Evolutionary conservation across 2,888 invertebrate species (phyloP).

Genomic region (Drosophila crucigera): DNA sequence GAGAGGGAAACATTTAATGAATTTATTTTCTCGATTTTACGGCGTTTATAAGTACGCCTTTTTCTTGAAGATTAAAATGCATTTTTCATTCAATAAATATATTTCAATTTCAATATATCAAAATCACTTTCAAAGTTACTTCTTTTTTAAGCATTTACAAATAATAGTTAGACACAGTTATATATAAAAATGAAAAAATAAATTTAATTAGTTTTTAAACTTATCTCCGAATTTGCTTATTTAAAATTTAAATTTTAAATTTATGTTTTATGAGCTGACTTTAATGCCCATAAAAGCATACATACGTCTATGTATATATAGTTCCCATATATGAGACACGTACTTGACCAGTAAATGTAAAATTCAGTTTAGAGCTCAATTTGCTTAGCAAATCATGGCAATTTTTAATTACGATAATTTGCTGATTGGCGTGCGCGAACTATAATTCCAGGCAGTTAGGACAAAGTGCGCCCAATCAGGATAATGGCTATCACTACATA

Average conservation of each 20-base stretch:
- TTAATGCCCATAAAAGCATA: neutral
- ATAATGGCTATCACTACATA: neutral
- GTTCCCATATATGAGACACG: neutral
- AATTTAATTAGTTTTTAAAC: neutral
- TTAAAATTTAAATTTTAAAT: neutral
- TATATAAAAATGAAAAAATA: neutral
- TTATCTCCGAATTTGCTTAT: neutral
- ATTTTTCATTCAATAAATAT: neutral
- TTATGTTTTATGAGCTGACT: neutral
- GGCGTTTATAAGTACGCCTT: neutral
- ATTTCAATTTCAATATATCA: neutral
- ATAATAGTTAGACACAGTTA: neutral
- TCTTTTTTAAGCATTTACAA: neutral
- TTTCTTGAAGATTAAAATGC: neutral
- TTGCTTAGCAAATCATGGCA: neutral
- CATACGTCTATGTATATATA: neutral
- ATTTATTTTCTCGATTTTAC: neutral
- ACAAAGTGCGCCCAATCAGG: constrained; percentile 3
- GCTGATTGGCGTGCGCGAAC: neutral
- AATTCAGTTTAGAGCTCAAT: neutral
- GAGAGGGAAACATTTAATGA: neutral
- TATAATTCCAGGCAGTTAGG: constrained; percentile 9
- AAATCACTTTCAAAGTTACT: neutral
- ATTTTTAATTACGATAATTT: neutral
- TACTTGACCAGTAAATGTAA: neutral